phyloP scores from a whole-genome alignment of 2,797 vertebrate genomes.

The Pangasius macronema region DNA sequence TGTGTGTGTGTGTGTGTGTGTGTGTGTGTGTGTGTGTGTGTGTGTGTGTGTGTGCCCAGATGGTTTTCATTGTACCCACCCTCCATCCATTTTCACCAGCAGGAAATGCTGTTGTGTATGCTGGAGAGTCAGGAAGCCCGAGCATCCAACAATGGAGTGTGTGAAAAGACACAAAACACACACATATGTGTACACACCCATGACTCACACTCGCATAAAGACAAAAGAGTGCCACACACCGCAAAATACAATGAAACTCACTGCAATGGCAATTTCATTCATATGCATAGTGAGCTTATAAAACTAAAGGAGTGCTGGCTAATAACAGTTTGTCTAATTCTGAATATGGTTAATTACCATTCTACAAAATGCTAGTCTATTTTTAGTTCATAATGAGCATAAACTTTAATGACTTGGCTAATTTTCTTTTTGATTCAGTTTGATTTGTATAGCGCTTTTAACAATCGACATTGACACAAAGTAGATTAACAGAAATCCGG shows the following conservation, averaged over 20 bases:
- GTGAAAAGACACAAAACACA: constrained; percentile 55
- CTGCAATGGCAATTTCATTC: constrained; percentile 11
- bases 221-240: constrained; percentile 36
- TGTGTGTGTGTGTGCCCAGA: constrained; percentile 69
- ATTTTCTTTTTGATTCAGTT: neutral
- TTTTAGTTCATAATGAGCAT: neutral
- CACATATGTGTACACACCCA: constrained; percentile 50
- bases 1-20: constrained; percentile 15
- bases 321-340: neutral
- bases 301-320: neutral
- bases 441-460: neutral
- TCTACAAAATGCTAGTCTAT: neutral
- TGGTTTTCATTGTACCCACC: constrained; percentile 78
- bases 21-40: constrained; percentile 16
- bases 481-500: neutral
- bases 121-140: constrained; percentile 73
- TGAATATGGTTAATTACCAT: neutral
- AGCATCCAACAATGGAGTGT: constrained; percentile 65
- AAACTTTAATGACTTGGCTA: neutral
- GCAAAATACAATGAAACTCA: constrained; percentile 28
- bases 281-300: neutral
- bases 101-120: constrained; percentile 77
- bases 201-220: constrained; percentile 42
- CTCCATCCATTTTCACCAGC: constrained; percentile 61
- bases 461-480: neutral